A percentile compares a stretch with the other conserved stretches of the same genome.
These are phyloP conservation scores for Galeopsomyia nigrocyanea DNA, from an alignment of 2,888 invertebrate species.

Conservation along the genomic window DNA sequence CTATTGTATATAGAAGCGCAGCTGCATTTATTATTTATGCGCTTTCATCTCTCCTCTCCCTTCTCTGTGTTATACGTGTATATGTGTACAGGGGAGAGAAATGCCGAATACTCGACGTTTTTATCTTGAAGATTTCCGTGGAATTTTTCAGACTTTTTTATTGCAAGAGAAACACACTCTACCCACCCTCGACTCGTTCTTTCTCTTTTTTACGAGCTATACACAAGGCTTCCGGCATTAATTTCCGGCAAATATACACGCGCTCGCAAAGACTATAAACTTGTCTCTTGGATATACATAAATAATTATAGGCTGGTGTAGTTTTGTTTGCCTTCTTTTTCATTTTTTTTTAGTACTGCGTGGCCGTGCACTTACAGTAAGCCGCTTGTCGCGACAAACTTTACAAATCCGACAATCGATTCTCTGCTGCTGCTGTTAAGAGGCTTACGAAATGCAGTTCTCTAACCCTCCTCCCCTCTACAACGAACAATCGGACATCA, in stretches of 20 bases:
- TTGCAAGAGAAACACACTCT: background rate
- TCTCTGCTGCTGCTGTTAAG: too few species aligned
- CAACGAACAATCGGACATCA: too few species aligned
- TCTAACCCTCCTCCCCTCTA: too few species aligned
- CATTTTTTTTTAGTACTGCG: too few species aligned
- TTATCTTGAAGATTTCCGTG: background rate
- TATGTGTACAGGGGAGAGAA: background rate
- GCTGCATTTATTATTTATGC: conserved; percentile 34
- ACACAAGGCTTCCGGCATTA: background rate
- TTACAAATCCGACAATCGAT: too few species aligned
- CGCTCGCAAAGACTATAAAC: conserved; percentile 2
- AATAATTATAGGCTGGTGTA: too few species aligned
- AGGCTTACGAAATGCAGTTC: too few species aligned
- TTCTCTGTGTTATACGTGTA: background rate
- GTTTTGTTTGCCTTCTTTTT: too few species aligned
- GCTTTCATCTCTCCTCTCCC: conserved; percentile 22
- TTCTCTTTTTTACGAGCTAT: conserved; percentile 25
- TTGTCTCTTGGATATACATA: too few species aligned
- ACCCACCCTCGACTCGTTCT: background rate
- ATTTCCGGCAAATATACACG: conserved; percentile 3
- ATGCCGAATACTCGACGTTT: conserved; percentile 6
- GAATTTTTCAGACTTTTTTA: background rate
- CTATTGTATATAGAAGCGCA: background rate
- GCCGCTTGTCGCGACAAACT: too few species aligned
- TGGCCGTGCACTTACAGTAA: too few species aligned